A percentile compares a stretch with the other conserved stretches of the same genome.
Evolutionary conservation across 2,797 vertebrate species (phyloP).

Genomic region (Parauchenoglanis punctatus): DNA sequence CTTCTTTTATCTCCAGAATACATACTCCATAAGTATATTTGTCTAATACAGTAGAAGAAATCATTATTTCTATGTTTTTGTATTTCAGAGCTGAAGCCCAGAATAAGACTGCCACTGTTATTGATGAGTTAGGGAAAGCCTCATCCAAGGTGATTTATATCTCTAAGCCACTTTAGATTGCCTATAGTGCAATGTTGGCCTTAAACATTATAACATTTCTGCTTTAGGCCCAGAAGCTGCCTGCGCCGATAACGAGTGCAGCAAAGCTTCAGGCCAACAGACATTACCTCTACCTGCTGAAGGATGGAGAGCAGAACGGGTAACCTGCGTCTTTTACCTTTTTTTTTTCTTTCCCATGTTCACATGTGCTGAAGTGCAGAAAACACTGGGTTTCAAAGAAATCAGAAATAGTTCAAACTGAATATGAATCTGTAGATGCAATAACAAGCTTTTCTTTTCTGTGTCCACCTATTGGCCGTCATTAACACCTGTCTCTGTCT

Average conservation of each 20-base stretch:
- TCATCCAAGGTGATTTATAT: conserved; percentile 82
- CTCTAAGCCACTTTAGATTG: neutral
- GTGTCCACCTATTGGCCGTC: neutral
- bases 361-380: neutral
- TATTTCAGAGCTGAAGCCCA: conserved; percentile 78
- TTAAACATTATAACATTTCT: conserved; percentile 17
- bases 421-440: neutral
- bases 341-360: neutral
- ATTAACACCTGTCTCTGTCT: conserved; percentile 33
- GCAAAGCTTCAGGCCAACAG: conserved; percentile 84
- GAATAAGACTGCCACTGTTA: conserved; percentile 77
- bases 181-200: neutral
- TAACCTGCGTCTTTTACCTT: conserved; percentile 55
- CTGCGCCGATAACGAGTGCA: conserved; percentile 85
- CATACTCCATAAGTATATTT: neutral
- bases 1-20: neutral
- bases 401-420: neutral
- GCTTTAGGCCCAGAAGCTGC: conserved; percentile 83
- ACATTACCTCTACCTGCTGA: conserved; percentile 89
- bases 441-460: neutral
- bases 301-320: conserved; percentile 80
- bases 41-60: neutral
- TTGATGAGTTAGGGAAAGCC: conserved; percentile 88
- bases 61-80: conserved; percentile 31
- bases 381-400: neutral